A percentile compares a stretch with the other conserved stretches of the same genome.
Conservation (phyloP, 2,888 invertebrate genomes). For the Andrena chrysosceles region DNA sequence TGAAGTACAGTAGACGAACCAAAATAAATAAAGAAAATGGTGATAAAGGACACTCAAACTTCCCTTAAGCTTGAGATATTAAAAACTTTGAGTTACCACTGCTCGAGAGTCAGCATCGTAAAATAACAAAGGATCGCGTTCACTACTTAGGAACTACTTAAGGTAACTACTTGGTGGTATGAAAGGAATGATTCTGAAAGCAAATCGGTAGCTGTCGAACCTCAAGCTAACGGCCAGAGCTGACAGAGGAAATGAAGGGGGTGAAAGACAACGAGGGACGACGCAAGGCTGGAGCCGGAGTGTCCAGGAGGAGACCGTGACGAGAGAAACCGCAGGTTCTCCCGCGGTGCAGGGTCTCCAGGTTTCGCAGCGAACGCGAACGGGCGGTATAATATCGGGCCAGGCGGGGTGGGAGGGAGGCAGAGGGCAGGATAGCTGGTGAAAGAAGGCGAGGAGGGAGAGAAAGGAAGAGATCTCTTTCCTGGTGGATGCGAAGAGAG, state of each 20-base stretch:
- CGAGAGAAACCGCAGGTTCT: slow-evolving; percentile 75
- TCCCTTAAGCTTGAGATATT: too few species aligned
- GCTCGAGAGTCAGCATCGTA: too few species aligned
- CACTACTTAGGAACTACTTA: neutral
- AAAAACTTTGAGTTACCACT: too few species aligned
- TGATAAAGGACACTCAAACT: too few species aligned
- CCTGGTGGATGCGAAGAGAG: slow-evolving; percentile 68
- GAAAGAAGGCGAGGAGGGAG: slow-evolving; percentile 51
- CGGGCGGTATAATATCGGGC: slow-evolving; percentile 77
- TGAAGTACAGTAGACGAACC: too few species aligned
- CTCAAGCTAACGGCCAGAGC: neutral
- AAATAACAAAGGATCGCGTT: neutral
- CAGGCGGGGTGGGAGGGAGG: slow-evolving; percentile 51
- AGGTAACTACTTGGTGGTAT: neutral
- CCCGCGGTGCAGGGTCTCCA: slow-evolving; percentile 69
- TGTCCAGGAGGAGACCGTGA: slow-evolving; percentile 54
- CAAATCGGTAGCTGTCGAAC: neutral
- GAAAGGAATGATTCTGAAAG: neutral
- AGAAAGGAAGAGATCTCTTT: slow-evolving; percentile 69
- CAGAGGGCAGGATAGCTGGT: slow-evolving; percentile 37
- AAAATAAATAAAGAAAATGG: too few species aligned
- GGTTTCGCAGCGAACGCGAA: slow-evolving; percentile 70
- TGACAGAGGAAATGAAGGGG: neutral
- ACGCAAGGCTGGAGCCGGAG: neutral
- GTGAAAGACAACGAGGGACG: neutral